Percentiles rank a stretch among this genome's conserved stretches.
Conservation (phyloP, 1,140 invertebrate species). For the Popillia japonica region DNA sequence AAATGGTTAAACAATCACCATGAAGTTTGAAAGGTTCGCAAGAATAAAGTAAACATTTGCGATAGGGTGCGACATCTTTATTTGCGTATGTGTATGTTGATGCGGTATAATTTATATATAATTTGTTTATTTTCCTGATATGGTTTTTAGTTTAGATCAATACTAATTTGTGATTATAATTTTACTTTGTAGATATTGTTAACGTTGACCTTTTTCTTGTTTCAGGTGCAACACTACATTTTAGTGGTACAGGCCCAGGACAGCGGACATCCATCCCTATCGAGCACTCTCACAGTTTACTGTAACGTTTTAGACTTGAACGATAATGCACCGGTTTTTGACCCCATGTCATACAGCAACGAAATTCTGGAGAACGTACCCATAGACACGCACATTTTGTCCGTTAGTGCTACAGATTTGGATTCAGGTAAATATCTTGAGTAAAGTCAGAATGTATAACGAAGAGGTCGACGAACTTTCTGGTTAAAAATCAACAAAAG, state of each 20-base stretch:
- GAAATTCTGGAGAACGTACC: conserved; percentile 89
- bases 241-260: conserved; percentile 92
- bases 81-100: neutral
- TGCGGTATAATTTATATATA: neutral
- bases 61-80: neutral
- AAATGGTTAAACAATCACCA: no score
- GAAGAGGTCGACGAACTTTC: no score
- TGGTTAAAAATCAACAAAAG: no score
- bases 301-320: conserved; percentile 95
- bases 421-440: conserved; percentile 77
- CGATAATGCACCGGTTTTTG: conserved; percentile 93
- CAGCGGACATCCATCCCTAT: conserved; percentile 85
- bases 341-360: conserved; percentile 86
- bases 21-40: neutral
- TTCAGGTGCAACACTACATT: conserved; percentile 92
- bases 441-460: no score
- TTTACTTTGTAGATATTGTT: neutral
- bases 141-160: neutral
- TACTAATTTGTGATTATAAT: neutral
- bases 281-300: conserved; percentile 90
- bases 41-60: neutral
- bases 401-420: conserved; percentile 87
- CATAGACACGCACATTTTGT: conserved; percentile 79
- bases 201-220: conserved; percentile 25
- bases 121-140: neutral